Conservation (phyloP, 2,888 invertebrate genomes). For the Carcina quercana region DNA sequence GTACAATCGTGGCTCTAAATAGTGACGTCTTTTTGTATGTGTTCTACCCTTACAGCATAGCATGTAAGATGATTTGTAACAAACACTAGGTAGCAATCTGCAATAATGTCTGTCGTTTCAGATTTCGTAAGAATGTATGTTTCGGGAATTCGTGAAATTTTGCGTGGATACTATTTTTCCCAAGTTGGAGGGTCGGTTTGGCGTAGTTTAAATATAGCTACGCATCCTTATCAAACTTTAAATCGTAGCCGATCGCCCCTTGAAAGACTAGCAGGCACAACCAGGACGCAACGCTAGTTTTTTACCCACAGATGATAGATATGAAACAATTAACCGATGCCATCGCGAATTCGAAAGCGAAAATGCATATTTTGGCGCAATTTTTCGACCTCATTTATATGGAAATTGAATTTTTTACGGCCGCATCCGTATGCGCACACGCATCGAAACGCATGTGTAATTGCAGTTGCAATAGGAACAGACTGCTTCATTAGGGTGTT, state of each 20-base stretch:
- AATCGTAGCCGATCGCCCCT: slow-evolving; percentile 29
- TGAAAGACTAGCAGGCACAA: slow-evolving; percentile 21
- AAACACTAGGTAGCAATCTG: no score
- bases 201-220: no score
- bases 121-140: no score
- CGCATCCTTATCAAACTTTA: slow-evolving; percentile 35
- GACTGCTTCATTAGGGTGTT: slow-evolving; percentile 21
- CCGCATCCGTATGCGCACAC: slow-evolving; percentile 49
- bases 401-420: slow-evolving; percentile 50
- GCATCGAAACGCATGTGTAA: slow-evolving; percentile 57
- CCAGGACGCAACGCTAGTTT: slow-evolving; percentile 56
- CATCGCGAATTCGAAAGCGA: slow-evolving; percentile 50
- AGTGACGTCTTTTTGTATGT: no score
- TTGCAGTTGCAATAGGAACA: slow-evolving; percentile 38
- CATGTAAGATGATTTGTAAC: no score
- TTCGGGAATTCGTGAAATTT: no score
- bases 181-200: no score
- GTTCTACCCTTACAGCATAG: no score
- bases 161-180: no score
- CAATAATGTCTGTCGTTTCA: no score
- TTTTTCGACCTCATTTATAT: slow-evolving; percentile 57
- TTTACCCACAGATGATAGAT: slow-evolving; percentile 44
- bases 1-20: no score
- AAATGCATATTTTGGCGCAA: slow-evolving; percentile 44
- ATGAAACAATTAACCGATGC: slow-evolving; percentile 48